Percentiles rank a stretch among this genome's conserved stretches.
Conservation (phyloP, 2,888 invertebrate species). For the Herminia tarsipennalis region DNA sequence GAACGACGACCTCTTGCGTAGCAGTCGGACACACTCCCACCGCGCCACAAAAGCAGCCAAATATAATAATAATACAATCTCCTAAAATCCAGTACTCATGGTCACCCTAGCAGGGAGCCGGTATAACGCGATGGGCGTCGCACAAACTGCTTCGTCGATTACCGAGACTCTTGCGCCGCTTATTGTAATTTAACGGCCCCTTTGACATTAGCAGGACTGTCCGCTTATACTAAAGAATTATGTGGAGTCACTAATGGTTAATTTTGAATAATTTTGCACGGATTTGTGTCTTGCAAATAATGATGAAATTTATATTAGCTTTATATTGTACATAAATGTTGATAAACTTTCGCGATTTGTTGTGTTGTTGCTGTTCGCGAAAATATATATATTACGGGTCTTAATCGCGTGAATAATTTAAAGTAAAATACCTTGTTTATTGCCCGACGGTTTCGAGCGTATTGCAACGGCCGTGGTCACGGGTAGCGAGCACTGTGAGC, state of each 20-base stretch:
- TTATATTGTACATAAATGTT: neutral
- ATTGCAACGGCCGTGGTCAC: no score
- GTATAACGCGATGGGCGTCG: constrained; percentile 77
- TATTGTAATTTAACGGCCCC: constrained; percentile 67
- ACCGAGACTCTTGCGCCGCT: constrained; percentile 62
- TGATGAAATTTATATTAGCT: neutral
- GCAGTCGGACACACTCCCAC: no score
- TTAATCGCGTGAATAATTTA: no score
- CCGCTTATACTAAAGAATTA: constrained; percentile 39
- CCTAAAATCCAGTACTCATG: constrained; percentile 18
- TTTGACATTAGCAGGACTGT: constrained; percentile 62
- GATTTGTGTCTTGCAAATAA: neutral
- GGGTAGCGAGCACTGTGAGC: no score
- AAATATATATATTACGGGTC: no score
- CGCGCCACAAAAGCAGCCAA: no score
- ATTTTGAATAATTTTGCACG: constrained; percentile 9
- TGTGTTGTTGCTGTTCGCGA: no score
- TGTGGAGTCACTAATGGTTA: constrained; percentile 14
- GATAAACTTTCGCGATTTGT: no score
- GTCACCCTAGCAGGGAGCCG: constrained; percentile 65
- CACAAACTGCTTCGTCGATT: constrained; percentile 64
- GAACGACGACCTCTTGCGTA: no score
- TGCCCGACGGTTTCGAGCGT: no score
- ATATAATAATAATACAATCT: neutral
- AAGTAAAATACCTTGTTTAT: no score